Evolutionary conservation across 92 coral and sea anemone species (phyloP).

Genomic region (Zoanthus sociatus): DNA sequence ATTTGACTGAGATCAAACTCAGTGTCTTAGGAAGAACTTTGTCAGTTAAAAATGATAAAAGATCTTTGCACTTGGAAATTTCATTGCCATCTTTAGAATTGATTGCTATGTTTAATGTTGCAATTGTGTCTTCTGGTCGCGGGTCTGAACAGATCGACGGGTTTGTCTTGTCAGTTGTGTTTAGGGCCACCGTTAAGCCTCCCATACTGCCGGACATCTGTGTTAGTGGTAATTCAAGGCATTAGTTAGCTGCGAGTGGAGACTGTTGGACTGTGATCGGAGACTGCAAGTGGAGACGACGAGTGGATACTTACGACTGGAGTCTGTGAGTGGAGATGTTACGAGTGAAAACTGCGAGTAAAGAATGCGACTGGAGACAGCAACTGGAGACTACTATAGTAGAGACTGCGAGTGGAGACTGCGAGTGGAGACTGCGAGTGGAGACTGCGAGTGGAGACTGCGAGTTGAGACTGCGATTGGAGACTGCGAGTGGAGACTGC

Average conservation of each 20-base stretch:
- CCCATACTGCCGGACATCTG: neutral
- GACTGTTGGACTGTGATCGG: too few species aligned
- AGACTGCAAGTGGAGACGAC: too few species aligned
- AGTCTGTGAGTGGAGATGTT: too few species aligned
- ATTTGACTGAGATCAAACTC: constrained; percentile 67
- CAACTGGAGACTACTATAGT: too few species aligned
- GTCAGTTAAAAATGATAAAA: constrained; percentile 74
- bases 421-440: too few species aligned
- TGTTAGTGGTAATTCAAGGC: neutral
- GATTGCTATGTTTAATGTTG: constrained; percentile 69
- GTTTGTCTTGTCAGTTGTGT: neutral
- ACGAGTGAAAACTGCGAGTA: too few species aligned
- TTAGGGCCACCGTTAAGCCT: neutral
- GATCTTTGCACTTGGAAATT: constrained; percentile 74
- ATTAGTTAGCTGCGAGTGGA: neutral
- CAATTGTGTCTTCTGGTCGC: constrained; percentile 50
- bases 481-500: too few species aligned
- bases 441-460: too few species aligned
- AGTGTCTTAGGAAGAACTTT: constrained; percentile 83
- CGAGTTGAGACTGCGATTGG: too few species aligned
- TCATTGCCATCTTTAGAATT: constrained; percentile 61
- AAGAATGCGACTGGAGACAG: too few species aligned
- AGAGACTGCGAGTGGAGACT: too few species aligned
- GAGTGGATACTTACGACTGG: too few species aligned
- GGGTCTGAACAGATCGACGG: neutral